phyloP scores from a whole-genome alignment of 2,888 invertebrate genomes.

The Drosophila falleni region DNA sequence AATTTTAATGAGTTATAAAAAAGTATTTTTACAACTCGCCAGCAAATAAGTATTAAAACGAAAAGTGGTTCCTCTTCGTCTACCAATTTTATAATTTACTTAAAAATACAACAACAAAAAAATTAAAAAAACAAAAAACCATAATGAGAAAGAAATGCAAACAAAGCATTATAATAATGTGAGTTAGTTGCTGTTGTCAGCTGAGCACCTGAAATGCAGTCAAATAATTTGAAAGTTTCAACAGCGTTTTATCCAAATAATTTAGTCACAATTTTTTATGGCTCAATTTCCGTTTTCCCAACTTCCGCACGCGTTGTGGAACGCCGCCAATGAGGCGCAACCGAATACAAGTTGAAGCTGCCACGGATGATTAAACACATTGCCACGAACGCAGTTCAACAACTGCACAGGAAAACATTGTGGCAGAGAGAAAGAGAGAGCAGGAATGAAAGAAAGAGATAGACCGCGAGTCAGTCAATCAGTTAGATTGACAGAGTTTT shows the following conservation, averaged over 20 bases:
- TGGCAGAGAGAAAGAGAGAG: not conserved
- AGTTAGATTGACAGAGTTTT: slow-evolving; percentile 13
- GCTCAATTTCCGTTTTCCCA: slow-evolving; percentile 75
- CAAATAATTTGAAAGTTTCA: slow-evolving; percentile 38
- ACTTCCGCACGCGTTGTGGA: slow-evolving; percentile 64
- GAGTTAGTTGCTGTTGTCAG: slow-evolving; percentile 18
- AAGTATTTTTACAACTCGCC: slow-evolving; percentile 43
- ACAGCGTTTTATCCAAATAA: slow-evolving; percentile 45
- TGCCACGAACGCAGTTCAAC: slow-evolving; percentile 28
- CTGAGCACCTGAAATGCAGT: slow-evolving; percentile 32
- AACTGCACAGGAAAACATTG: slow-evolving; percentile 1
- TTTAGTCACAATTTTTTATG: slow-evolving; percentile 67
- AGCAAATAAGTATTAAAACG: slow-evolving; percentile 18
- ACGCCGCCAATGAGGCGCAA: slow-evolving; percentile 56
- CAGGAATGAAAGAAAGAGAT: not conserved
- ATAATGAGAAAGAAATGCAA: slow-evolving; percentile 9
- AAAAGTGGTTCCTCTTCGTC: slow-evolving; percentile 7
- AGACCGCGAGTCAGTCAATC: not conserved
- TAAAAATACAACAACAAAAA: not conserved
- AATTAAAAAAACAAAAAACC: not conserved
- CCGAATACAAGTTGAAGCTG: slow-evolving; percentile 66
- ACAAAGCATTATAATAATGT: slow-evolving; percentile 17
- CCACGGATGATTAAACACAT: slow-evolving; percentile 69
- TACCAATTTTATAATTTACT: not conserved
- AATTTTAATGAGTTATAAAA: slow-evolving; percentile 76